Evolutionary conservation across 2,888 invertebrate genomes (phyloP).

Genomic region (Craniophora ligustri): DNA sequence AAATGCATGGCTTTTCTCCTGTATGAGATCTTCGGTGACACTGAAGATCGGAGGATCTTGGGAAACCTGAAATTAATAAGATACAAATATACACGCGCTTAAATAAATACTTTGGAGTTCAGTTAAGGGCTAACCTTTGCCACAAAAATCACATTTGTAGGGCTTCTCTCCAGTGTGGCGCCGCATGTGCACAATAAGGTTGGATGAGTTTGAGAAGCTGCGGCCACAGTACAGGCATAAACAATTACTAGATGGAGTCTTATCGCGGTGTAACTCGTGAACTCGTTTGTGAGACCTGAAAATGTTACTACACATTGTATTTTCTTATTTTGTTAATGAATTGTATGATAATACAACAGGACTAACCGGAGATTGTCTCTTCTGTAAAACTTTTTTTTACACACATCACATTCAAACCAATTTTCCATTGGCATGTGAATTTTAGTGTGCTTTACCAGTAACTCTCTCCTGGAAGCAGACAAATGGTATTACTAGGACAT

Average conservation of each 20-base stretch:
- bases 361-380: conserved; percentile 87
- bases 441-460: conserved; percentile 90
- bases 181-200: conserved; percentile 90
- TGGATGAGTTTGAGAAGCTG: conserved; percentile 89
- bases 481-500: not conserved
- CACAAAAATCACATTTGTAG: conserved; percentile 90
- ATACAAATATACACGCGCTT: conserved; percentile 15
- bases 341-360: conserved; percentile 1
- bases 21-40: conserved; percentile 90
- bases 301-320: conserved; percentile 8
- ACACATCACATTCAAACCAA: conserved; percentile 87
- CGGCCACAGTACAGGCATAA: conserved; percentile 89
- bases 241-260: conserved; percentile 76
- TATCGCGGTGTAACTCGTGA: conserved; percentile 78
- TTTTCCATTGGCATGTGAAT: conserved; percentile 88
- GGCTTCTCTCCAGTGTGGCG: conserved; percentile 91
- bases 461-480: conserved; percentile 87
- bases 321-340: conserved; percentile 5
- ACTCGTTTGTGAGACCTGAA: conserved; percentile 87
- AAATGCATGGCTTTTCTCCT: conserved; percentile 89
- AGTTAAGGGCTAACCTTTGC: conserved; percentile 76
- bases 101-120: conserved; percentile 3
- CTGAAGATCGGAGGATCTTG: conserved; percentile 89
- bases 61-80: conserved; percentile 82
- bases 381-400: conserved; percentile 88